Evolutionary conservation across 2,888 invertebrate genomes (phyloP), one percentile per base, ranked within the genome.

Genomic region (Eretmocerus hayati): DNA sequence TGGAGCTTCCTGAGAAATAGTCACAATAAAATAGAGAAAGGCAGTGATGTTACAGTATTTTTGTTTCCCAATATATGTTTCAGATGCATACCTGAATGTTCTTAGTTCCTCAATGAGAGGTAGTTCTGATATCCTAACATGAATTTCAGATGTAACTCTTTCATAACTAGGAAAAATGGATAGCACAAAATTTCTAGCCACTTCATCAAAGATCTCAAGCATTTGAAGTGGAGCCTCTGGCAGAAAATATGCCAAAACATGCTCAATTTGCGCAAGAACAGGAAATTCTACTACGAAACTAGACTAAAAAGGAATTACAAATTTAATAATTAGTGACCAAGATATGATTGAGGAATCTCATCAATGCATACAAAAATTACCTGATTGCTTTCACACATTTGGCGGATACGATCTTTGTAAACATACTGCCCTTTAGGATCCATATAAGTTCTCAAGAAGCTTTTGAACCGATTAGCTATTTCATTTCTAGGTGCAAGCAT

Each of bases 211-310:
- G 56, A 95, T 92, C 67, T 88, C 85, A n/a, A 97, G 74, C 88
- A 97, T 92, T 75, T 96, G 94, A 56, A 87, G 82, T 0, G 99
- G 99, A 0, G 97, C 97, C 72, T 99, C 97, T 0, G 97, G 97
- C 42, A 99, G 69, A 71, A 99, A 99, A 72, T 92, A 97, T 0
- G 96, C 96, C 39, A 99, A 75, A 1, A 92, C 91, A 68, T 94
- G 92, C 66, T 95, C 94, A 60, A 87, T 83, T 42, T 87, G 79
- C 0, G 94, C 95, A 55, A 99, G 75, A 59, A 88, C 83, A 40
- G 90, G 86, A 72, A 95, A 99, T 62, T 96, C 94, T 0, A 99
- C 89, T 37, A 88, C 85, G 67, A 97, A 86, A 42, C 92, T 93
- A 0, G 90, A 80, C 61, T 75, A 55, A 58, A 45, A 48, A 41